Conservation (phyloP, 2,797 vertebrate genomes). For the Mus caroli region DNA sequence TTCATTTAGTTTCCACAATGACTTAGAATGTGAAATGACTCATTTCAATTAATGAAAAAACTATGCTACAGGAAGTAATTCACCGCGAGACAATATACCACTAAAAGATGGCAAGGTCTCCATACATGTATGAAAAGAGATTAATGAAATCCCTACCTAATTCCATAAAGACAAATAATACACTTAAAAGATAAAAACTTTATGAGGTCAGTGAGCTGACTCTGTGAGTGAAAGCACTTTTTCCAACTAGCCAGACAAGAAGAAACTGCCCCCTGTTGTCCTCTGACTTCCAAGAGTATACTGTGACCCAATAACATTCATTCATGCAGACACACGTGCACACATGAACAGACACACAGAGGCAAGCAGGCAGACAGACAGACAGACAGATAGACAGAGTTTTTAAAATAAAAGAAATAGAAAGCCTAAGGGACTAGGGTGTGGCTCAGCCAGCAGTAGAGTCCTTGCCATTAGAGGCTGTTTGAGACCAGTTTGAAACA, state of each 20-base stretch:
- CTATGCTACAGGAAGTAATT: background rate
- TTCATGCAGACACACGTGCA: background rate
- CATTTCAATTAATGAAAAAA: background rate
- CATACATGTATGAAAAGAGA: background rate
- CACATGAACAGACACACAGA: background rate
- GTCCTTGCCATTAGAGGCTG: background rate
- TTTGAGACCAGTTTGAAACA: background rate
- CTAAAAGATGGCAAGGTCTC: background rate
- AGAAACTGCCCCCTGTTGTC: too few species aligned
- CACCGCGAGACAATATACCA: background rate
- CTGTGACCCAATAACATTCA: background rate
- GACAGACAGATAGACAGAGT: background rate
- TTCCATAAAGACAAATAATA: background rate
- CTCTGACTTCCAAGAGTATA: background rate
- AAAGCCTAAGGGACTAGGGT: background rate
- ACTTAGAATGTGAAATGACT: background rate
- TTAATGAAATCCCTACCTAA: background rate
- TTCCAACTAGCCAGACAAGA: background rate
- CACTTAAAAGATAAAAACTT: background rate
- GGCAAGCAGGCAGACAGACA: background rate
- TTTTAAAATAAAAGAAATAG: background rate
- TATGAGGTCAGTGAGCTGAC: background rate
- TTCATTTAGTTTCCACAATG: background rate
- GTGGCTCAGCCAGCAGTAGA: background rate
- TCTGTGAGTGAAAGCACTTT: fast-evolving